Evolutionary conservation across 2,888 invertebrate species (phyloP).

Genomic region (Taphrorychus bicolor): DNA sequence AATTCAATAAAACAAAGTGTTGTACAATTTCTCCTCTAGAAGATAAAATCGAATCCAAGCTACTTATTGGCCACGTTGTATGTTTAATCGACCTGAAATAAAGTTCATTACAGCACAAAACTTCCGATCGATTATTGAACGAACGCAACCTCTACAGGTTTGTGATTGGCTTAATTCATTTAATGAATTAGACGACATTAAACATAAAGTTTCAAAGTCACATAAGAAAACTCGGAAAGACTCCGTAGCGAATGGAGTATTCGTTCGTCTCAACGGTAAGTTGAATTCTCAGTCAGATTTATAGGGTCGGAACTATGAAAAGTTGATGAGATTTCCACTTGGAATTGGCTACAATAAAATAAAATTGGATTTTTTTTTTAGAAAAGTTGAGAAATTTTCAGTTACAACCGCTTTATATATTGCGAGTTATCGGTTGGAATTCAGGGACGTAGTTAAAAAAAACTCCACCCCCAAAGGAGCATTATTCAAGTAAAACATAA

Average conservation of each 20-base stretch:
- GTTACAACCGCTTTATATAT: constrained; percentile 43
- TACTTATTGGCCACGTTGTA: no score
- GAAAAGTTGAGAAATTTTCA: constrained; percentile 53
- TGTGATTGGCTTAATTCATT: neutral
- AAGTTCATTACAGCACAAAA: no score
- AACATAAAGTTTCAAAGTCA: neutral
- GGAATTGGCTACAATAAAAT: constrained; percentile 59
- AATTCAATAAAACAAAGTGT: no score
- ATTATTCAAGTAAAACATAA: no score
- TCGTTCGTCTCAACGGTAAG: constrained; percentile 13
- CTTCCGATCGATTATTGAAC: neutral
- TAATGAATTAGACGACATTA: neutral
- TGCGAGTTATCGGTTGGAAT: constrained; percentile 21
- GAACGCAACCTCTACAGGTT: neutral
- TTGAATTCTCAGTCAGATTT: constrained; percentile 51
- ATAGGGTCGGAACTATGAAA: constrained; percentile 59
- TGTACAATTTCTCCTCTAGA: no score
- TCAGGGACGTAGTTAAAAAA: constrained; percentile 8
- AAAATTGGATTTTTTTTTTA: constrained; percentile 59
- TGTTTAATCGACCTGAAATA: no score
- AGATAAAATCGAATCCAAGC: no score
- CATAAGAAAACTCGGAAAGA: constrained; percentile 5
- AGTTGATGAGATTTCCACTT: constrained; percentile 59
- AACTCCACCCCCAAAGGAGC: no score
- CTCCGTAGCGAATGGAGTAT: neutral